Evolutionary conservation across 2,113 vertebrate genomes (phyloP).

Genomic region (Albula glossodonta): DNA sequence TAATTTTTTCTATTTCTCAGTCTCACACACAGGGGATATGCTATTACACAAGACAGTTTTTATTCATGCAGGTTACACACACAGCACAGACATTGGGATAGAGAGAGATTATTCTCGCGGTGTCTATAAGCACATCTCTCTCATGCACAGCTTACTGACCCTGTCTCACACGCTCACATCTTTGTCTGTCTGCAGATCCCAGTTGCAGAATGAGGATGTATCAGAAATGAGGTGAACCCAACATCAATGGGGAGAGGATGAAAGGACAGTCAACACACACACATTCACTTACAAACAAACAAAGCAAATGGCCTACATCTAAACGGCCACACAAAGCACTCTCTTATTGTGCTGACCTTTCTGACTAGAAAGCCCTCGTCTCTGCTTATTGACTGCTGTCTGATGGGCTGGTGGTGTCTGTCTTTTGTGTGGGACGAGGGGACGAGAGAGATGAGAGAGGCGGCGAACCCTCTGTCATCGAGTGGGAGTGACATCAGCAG

Average conservation of each 20-base stretch:
- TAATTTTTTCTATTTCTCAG: not conserved
- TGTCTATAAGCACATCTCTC: not conserved
- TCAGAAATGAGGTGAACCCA: not conserved
- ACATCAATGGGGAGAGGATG: not conserved
- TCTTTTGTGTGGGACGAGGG: not conserved
- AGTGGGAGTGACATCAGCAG: not conserved
- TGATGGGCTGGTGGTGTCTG: too few species aligned
- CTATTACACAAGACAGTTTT: not conserved
- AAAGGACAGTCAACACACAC: not conserved
- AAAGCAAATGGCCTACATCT: not conserved
- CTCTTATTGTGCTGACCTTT: not conserved
- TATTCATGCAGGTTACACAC: not conserved
- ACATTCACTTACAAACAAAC: not conserved
- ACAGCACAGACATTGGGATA: not conserved
- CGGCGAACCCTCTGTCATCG: not conserved
- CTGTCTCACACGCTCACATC: not conserved
- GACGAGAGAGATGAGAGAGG: not conserved
- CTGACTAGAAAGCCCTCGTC: not conserved
- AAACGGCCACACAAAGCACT: not conserved
- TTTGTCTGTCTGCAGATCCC: not conserved
- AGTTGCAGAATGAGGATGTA: not conserved
- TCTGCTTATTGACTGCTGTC: constrained; percentile 2
- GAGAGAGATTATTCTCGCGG: not conserved
- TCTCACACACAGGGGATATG: not conserved
- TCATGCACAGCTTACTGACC: not conserved